These are phyloP conservation scores for Nomada hirtipes DNA, from an alignment of 2,888 invertebrate species.

Conservation along the genomic window DNA sequence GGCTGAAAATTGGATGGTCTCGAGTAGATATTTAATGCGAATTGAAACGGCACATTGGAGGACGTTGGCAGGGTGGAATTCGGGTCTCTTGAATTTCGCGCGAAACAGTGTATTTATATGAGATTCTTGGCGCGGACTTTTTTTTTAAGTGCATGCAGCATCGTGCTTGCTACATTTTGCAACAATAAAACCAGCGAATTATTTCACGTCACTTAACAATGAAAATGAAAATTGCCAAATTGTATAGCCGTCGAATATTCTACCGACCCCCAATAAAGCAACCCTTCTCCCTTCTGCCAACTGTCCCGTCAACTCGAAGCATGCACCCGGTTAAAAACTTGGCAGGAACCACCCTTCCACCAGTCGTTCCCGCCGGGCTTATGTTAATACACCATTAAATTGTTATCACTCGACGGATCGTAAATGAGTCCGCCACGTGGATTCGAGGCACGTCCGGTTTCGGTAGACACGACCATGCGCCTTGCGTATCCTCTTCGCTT, in stretches of 20 bases:
- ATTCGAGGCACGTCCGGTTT: slow-evolving; percentile 71
- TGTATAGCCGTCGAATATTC: no score
- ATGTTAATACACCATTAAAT: slow-evolving; percentile 72
- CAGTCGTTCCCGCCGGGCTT: slow-evolving; percentile 44
- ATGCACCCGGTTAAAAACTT: not conserved
- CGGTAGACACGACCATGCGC: slow-evolving; percentile 54
- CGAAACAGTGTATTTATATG: not conserved
- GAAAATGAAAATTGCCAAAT: no score
- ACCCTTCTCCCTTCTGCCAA: not conserved
- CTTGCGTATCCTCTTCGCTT: slow-evolving; percentile 5
- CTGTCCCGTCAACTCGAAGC: not conserved
- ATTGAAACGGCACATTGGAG: slow-evolving; percentile 2
- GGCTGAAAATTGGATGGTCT: not conserved
- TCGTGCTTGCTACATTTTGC: no score
- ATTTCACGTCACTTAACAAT: no score
- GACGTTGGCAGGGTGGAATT: not conserved
- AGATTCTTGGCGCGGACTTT: no score
- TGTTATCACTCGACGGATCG: slow-evolving; percentile 70
- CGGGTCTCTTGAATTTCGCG: not conserved
- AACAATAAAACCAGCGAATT: no score
- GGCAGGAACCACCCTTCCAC: slow-evolving; percentile 15
- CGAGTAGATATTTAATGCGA: slow-evolving; percentile 31
- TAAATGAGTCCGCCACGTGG: slow-evolving; percentile 67
- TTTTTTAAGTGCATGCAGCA: no score
- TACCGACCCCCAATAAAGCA: no score